Evolutionary conservation across 2,888 invertebrate species (phyloP).

Genomic region (Leptinotarsa haldemani): DNA sequence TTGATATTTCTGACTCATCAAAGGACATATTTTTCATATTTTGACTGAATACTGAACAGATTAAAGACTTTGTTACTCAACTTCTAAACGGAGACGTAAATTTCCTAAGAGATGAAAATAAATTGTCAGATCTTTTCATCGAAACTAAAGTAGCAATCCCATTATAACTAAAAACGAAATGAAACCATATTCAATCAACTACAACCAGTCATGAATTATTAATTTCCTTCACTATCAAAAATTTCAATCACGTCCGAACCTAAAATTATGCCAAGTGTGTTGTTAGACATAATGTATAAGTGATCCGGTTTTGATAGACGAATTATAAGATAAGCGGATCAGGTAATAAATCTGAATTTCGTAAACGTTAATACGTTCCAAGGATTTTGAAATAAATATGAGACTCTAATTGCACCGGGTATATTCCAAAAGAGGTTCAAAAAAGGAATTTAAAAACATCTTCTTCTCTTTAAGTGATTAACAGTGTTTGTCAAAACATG

Average conservation of each 20-base stretch:
- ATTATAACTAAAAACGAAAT: background rate
- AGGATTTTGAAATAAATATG: background rate
- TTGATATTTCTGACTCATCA: no score
- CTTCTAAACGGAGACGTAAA: no score
- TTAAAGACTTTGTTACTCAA: no score
- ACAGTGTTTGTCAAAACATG: no score
- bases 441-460: background rate
- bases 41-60: no score
- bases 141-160: background rate
- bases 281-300: background rate
- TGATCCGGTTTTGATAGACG: slow-evolving; percentile 11
- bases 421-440: background rate
- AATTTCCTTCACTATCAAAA: background rate
- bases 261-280: slow-evolving; percentile 1
- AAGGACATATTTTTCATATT: no score
- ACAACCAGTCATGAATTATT: slow-evolving; percentile 7
- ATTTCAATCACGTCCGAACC: slow-evolving; percentile 7
- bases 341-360: background rate
- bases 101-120: no score
- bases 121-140: no score
- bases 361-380: background rate
- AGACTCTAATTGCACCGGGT: background rate
- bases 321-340: slow-evolving; percentile 12
- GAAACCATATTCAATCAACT: background rate
- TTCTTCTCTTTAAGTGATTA: no score